Evolutionary conservation across 2,888 invertebrate genomes (phyloP).

Genomic region (Chloroclysta siterata): DNA sequence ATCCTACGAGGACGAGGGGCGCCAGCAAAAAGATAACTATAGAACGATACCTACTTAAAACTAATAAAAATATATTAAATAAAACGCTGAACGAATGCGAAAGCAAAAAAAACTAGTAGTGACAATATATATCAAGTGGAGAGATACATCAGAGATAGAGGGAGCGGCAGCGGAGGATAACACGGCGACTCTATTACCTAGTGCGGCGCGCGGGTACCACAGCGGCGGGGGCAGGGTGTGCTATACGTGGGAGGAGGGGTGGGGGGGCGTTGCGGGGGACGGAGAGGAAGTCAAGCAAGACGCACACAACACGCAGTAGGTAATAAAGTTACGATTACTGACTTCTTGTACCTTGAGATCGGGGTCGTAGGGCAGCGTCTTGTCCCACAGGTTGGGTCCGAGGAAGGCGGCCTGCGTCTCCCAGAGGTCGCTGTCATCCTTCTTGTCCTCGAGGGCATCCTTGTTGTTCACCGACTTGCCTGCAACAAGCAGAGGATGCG

Average conservation of each 20-base stretch:
- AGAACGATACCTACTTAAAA: neutral
- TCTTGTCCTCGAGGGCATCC: slow-evolving; percentile 88
- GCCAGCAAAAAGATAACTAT: slow-evolving; percentile 12
- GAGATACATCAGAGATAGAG: neutral
- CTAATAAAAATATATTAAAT: neutral
- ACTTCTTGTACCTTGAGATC: slow-evolving; percentile 96
- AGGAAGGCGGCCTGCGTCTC: slow-evolving; percentile 98
- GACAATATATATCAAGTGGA: neutral
- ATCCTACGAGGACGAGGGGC: neutral
- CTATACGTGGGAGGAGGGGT: slow-evolving; percentile 44
- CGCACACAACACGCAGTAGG: slow-evolving; percentile 74
- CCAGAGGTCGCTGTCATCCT: slow-evolving; percentile 94
- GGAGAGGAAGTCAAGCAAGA: slow-evolving; percentile 49
- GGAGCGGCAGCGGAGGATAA: slow-evolving; percentile 27
- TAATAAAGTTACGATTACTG: slow-evolving; percentile 81
- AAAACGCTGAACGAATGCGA: slow-evolving; percentile 19
- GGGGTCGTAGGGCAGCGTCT: slow-evolving; percentile 95
- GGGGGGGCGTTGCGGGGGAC: slow-evolving; percentile 45
- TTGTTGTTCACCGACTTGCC: slow-evolving; percentile 87
- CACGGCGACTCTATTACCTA: slow-evolving; percentile 71
- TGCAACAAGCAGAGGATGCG: slow-evolving; percentile 78
- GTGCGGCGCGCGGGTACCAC: slow-evolving; percentile 58
- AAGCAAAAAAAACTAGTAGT: slow-evolving; percentile 16
- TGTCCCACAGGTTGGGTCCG: slow-evolving; percentile 98
- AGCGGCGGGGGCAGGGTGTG: slow-evolving; percentile 45